These are phyloP conservation scores for Oophaga sylvatica DNA, from an alignment of 2,797 vertebrate genomes.

Conservation along the genomic window DNA sequence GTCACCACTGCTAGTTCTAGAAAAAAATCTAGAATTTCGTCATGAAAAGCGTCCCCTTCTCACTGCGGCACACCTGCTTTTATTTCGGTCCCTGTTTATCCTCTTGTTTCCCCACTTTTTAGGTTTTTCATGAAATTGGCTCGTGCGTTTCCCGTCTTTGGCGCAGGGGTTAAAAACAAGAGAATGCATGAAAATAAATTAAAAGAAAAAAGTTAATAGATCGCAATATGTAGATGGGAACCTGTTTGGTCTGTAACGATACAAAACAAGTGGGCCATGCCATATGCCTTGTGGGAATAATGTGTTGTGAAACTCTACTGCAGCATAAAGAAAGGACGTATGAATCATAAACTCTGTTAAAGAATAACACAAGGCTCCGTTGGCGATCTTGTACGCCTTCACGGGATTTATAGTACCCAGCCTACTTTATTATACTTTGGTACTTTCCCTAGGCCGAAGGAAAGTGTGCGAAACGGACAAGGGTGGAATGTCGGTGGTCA, in stretches of 20 bases:
- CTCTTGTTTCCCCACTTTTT: not conserved
- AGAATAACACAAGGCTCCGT: conserved; percentile 19
- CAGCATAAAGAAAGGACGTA: conserved; percentile 23
- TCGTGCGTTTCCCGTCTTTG: not conserved
- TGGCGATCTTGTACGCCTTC: not conserved
- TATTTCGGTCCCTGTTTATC: not conserved
- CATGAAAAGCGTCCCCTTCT: too few relatives aligned
- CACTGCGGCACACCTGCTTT: too few relatives aligned
- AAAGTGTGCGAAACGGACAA: not conserved
- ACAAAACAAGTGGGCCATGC: conserved; percentile 9
- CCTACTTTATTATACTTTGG: not conserved
- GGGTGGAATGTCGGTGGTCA: not conserved
- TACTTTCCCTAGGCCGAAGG: not conserved
- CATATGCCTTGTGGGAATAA: conserved; percentile 37
- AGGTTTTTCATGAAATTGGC: not conserved
- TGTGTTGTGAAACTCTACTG: conserved; percentile 42
- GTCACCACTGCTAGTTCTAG: too few relatives aligned
- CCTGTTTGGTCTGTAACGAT: conserved; percentile 1
- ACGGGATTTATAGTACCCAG: not conserved
- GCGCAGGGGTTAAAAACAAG: conserved; percentile 5
- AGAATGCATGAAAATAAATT: conserved; percentile 16
- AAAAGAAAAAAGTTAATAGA: conserved; percentile 32
- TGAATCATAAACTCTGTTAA: conserved; percentile 58
- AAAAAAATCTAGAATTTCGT: too few relatives aligned
- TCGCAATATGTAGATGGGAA: not conserved